Evolutionary conservation across 2,888 invertebrate species (phyloP), one percentile per base, ranked within the genome.

Genomic region (Strigamia maritima): DNA sequence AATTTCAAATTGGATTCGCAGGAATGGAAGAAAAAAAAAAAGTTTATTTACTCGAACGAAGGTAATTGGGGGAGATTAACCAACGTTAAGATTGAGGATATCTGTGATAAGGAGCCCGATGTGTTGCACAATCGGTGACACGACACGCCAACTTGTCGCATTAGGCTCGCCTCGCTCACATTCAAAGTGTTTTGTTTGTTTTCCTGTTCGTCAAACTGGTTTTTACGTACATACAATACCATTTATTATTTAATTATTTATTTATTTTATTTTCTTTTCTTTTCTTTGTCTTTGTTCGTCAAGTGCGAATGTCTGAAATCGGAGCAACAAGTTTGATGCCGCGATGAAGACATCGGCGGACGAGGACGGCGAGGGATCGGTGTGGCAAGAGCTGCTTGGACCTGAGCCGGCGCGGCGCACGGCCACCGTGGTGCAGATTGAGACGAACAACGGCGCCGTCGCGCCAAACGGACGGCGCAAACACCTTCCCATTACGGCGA

Each of bases 401-500:
- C 60, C 60, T 12, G 78, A 78, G 14, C 10, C 6, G 70, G 70
- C 2, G 24, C 70, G 70, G 40, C 10, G 7, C 2, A n/a, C 12
- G 24, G 70, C 28, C 31, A 76, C 31, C 4, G 44, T 16, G 7
- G 22, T 22, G 22, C 40, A 38, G 10, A 19, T 22, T 12, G 44
- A 76, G 44, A 31, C 12, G 19, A 22, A 2, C n/a, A 54, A 31
- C 28, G 60, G 60, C 31, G 78, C 6, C 10, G 24, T 60, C 26
- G 60, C 10, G 12, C 6, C 77, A 26, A 77, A 78, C 19, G 78
- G 78, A 6, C 78, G 78, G 6, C 22, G 31, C n/a, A 78, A 60
- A n/a, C 78, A 78, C 31, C 31, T 78, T 2, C 78, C 78, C 6
- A 78, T 78, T 26, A 78, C 60, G 16, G 40, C 40, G 40, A 40